Evolutionary conservation across 1,140 invertebrate genomes (phyloP), one percentile per base, ranked within the genome.

Genomic region (Aricia agestis): DNA sequence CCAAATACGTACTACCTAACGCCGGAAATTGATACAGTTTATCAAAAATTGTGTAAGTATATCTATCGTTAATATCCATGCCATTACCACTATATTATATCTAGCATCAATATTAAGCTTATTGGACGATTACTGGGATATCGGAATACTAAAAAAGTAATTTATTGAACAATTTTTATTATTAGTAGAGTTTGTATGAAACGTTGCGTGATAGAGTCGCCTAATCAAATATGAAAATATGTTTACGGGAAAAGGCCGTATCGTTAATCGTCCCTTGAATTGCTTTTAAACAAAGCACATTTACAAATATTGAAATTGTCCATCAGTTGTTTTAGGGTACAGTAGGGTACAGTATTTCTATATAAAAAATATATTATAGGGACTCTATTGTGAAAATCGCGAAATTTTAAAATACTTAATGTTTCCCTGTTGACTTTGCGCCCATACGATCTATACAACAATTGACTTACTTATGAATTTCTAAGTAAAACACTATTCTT

Each of bases 231-330:
- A 63, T 63, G 59, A 25, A 63, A 63, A 25, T 25, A 63, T 63
- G 59, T 63, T 63, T 63, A 63, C 59, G 18, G 59, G 59, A 63
- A 63, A 63, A 19, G 19, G 59, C 59, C 59, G 19, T 63, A 63
- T 63, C 59, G 59, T 63, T 63, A 63, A 63, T 63, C 18, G 59
- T 17, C 19, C 59, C n/a, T 13, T 63, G 59, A 63, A 63, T 63
- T 63, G 59, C 59, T 63, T 63, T 63, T 63, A 63, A 63, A 63
- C 59, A 63, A 63, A 19, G 59, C 18, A 63, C 59, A 63, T 63
- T 63, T 63, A 63, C 59, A 63, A 63, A 63, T 63, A 63, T 63
- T 63, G 59, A 63, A 63, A 63, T 63, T 63, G 59, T 63, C 59
- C 25, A 19, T 19, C 19, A 25, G 19, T 19, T 11, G 10, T 59